Evolutionary conservation across 2,113 vertebrate species (phyloP).

Genomic region (Menura novaehollandiae): DNA sequence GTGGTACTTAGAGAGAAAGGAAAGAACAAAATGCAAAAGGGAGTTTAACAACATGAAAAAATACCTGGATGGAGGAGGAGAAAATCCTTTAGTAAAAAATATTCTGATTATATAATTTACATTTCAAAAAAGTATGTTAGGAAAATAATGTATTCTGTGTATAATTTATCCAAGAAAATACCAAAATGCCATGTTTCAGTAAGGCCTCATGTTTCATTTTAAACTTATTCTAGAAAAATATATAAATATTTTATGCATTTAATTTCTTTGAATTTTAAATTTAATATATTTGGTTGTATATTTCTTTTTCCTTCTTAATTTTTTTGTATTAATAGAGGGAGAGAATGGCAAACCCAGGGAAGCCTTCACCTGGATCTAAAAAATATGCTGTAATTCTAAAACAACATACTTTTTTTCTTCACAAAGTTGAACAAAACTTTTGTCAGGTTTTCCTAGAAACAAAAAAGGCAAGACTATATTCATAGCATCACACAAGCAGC

Average conservation of each 20-base stretch:
- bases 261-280: not conserved
- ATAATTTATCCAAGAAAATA: not conserved
- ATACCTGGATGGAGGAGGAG: not conserved
- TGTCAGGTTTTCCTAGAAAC: not conserved
- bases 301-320: not conserved
- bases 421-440: not conserved
- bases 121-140: not conserved
- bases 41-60: not conserved
- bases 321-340: not conserved
- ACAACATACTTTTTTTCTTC: not conserved
- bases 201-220: rapidly evolving
- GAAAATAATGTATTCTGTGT: not conserved
- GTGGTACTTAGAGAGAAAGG: not conserved
- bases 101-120: not conserved
- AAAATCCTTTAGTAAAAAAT: not conserved
- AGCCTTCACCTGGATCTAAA: not conserved
- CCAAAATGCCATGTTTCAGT: not conserved
- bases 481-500: not conserved
- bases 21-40: not conserved
- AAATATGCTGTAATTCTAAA: not conserved
- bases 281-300: not conserved
- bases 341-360: not conserved
- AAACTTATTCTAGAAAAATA: not conserved
- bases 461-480: not conserved
- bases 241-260: not conserved